Evolutionary conservation across 2,113 vertebrate species (phyloP).

Genomic region (Marcusenius ussheri): DNA sequence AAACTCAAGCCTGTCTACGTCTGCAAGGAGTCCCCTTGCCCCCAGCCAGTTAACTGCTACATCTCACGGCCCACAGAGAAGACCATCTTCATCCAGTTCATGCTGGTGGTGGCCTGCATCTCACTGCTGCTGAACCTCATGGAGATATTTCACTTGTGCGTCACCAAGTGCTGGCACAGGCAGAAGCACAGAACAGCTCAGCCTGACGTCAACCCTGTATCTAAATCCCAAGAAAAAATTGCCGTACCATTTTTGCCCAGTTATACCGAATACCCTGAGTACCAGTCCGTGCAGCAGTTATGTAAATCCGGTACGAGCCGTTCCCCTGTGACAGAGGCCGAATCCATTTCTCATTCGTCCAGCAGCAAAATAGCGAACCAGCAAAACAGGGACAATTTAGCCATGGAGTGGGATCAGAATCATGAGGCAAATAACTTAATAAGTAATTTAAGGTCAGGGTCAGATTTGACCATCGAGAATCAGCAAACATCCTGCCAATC

Average conservation of each 20-base stretch:
- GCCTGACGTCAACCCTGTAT: not conserved
- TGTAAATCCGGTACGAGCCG: constrained; percentile 54
- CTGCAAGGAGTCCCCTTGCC: constrained; percentile 68
- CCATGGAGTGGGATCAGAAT: constrained; percentile 54
- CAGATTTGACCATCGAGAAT: constrained; percentile 44
- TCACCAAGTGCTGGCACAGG: constrained; percentile 63
- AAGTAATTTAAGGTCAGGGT: constrained; percentile 44
- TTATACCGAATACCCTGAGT: constrained; percentile 51
- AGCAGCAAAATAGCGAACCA: constrained; percentile 59
- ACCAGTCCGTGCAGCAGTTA: constrained; percentile 35
- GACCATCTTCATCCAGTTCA: constrained; percentile 79
- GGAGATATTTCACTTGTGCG: constrained; percentile 72
- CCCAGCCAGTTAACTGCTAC: constrained; percentile 75
- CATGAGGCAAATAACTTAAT: constrained; percentile 54
- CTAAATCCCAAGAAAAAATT: constrained; percentile 32
- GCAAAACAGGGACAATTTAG: constrained; percentile 65
- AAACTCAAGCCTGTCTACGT: constrained; percentile 74
- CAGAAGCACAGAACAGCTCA: constrained; percentile 37
- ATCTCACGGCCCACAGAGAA: constrained; percentile 79
- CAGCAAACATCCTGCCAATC: constrained; percentile 41
- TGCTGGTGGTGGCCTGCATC: constrained; percentile 70
- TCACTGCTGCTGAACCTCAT: constrained; percentile 74
- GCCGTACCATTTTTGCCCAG: constrained; percentile 46
- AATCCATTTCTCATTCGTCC: constrained; percentile 48
- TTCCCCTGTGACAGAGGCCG: constrained; percentile 44